A percentile compares a stretch with the other conserved stretches of the same genome.
Conservation (phyloP, 2,113 vertebrate genomes). For the Ivindomyrus marchei region DNA sequence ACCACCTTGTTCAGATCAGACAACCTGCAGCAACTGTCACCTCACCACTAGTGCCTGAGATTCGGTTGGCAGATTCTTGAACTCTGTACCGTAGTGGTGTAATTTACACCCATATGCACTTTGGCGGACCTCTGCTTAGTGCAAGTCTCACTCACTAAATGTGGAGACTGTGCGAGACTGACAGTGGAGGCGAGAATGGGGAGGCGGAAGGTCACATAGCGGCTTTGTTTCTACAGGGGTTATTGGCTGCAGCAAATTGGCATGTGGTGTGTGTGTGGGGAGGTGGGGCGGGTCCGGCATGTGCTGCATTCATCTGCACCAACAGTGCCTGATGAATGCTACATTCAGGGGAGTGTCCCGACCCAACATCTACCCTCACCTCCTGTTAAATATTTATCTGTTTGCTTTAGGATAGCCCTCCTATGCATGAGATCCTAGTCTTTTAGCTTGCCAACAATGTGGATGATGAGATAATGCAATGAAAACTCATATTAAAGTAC, state of each 20-base stretch:
- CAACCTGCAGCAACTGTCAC: background rate
- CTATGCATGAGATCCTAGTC: background rate
- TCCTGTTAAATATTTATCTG: background rate
- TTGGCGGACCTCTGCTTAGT: too few species aligned
- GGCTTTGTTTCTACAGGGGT: slow-evolving; percentile 32
- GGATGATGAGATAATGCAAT: background rate
- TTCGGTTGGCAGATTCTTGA: background rate
- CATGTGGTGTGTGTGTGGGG: slow-evolving; percentile 37
- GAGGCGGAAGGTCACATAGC: slow-evolving; percentile 45
- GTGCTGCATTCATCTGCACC: slow-evolving; percentile 40
- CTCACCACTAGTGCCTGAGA: background rate
- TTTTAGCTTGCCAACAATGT: background rate
- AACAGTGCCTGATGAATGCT: slow-evolving; percentile 30
- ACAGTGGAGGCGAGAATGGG: slow-evolving; percentile 22
- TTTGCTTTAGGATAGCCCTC: background rate
- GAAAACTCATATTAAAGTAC: background rate
- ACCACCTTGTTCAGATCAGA: background rate
- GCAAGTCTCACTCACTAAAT: background rate
- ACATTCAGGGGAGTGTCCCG: slow-evolving; percentile 23
- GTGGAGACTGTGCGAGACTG: background rate
- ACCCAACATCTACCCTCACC: background rate
- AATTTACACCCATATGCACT: background rate
- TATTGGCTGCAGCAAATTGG: slow-evolving; percentile 38
- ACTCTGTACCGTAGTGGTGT: background rate
- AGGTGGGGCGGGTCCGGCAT: slow-evolving; percentile 43